Base-by-base conservation (phyloP, 2,888 invertebrate species). In the Noctua pronuba region DNA sequence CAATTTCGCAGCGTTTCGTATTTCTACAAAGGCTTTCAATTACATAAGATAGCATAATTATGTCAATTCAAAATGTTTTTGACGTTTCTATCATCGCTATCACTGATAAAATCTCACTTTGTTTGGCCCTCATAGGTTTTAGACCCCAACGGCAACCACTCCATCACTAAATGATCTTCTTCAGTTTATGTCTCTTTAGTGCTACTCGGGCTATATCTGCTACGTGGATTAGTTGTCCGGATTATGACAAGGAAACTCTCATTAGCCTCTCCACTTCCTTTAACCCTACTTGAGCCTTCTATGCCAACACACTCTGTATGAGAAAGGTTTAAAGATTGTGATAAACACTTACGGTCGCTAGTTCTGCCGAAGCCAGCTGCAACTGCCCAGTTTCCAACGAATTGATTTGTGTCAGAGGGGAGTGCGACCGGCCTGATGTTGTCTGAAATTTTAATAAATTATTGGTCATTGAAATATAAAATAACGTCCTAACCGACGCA, bases 321-420 rank as follows among this genome's bases (percentile, higher is more conserved):
- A 38, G 7, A 38, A 38, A 38, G 7, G 38, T 38, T 38, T 38
- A 38, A 41, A 41, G 41, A 41, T 11, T 41, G 1, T 11, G 41
- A 41, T 41, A 70, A n/a, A 10, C 44, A 77, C 93, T 94, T 77
- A 94, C 95, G 73, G 80, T 95, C 95, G 49, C 88, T 92, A 21
- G 93, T 94, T 69, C 85, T 91, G 44, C 95, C 94, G 75, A 92
- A 95, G 13, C 95, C 95, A 10, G 92, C 91, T 35, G 95, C 95
- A 0, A 83, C 76, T 0, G 90, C 88, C 91, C 92, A 92, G 35
- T 89, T 82, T 18, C 94, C 93, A 1, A 74, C 90, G 74, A 93
- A 95, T 11, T 81, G 82, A 2, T 93, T 87, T 5, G 46, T 67
- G 0, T 85, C 79, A 58, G 52, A 75, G 0, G 95, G 94, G 10